Base-by-base conservation (phyloP, 1,140 invertebrate species). In the Drosophila lowei region DNA sequence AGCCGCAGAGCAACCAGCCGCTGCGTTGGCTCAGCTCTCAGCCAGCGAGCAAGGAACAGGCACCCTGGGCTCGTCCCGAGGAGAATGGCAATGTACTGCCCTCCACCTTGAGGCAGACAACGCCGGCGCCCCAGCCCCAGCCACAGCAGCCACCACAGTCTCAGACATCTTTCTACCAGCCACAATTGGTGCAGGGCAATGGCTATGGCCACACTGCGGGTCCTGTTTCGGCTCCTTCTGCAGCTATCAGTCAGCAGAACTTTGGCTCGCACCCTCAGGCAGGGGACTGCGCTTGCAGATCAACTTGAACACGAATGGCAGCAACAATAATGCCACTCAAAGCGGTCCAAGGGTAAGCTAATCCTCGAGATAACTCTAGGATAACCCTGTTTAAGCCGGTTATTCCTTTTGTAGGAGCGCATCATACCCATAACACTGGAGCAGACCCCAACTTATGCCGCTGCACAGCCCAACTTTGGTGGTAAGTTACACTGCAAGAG, bases 341-440 rank as follows among this genome's bases (percentile, higher is more conserved):
- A 80, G 59, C 67, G 89, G 77, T 23, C 89, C 89, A 11, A 80
- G 76, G 85, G 89, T 90, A 60, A 68, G 48, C 16, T 42, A 13
- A 9, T 5, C 3, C 15, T 42, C 11, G 2, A 15, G 2, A 61
- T n/a, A 8, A 7, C 18, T 18, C 18, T 15, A 1, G 1, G 6
- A 61, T 9, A 28, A 0, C 21, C 5, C 15, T 30, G 6, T 16
- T n/a, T 30, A 9, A 30, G 3, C 15, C 38, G 1, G 7, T 28
- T 11, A 54, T 47, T 48, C 15, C 4, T 2, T 23, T 43, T 79
- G 3, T 11, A 91, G 88, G 91, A 91, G 66, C 88, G 92, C 50
- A 91, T 93, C 28, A 93, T 93, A 72, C 93, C 93, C 55, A 93
- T 93, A 54, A 92, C 92, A 63, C 60, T 93, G 60, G 93, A 93